A percentile compares a stretch with the other conserved stretches of the same genome.
phyloP scores from a whole-genome alignment of 2,113 vertebrate genomes.

The Alethe diademata region DNA sequence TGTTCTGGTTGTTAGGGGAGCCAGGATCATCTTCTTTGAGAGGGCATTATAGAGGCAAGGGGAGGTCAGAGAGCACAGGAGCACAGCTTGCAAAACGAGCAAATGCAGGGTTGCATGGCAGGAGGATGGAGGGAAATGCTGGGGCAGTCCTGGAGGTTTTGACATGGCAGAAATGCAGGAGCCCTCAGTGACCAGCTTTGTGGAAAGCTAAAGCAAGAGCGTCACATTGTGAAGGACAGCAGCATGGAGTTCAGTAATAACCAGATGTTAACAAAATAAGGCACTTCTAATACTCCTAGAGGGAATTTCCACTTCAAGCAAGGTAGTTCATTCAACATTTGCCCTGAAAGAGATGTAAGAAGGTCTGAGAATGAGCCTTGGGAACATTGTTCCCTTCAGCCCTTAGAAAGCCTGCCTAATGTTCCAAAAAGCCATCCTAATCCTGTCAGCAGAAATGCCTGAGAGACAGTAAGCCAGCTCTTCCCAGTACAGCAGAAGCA shows the following conservation, averaged over 20 bases:
- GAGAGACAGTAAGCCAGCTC: background rate
- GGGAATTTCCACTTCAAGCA: background rate
- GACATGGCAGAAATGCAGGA: background rate
- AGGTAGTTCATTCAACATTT: background rate
- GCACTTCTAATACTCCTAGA: background rate
- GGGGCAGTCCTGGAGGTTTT: background rate
- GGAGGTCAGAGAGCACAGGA: background rate
- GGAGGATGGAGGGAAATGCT: background rate
- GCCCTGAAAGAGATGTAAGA: background rate
- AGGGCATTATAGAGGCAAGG: accelerated
- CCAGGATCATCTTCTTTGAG: background rate
- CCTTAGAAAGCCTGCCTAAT: background rate
- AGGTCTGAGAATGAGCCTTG: background rate
- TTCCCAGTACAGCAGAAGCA: background rate
- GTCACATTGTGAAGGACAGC: accelerated
- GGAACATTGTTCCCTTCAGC: background rate
- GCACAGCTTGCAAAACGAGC: accelerated
- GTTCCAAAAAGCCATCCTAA: background rate
- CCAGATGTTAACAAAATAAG: background rate
- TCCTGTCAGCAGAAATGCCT: background rate
- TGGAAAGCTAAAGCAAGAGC: background rate
- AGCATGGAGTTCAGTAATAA: background rate
- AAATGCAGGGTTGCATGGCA: accelerated
- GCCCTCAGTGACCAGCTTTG: background rate
- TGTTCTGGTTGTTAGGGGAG: background rate